These are phyloP conservation scores for Rhinogobio ventralis DNA, from an alignment of 2,797 vertebrate species.

Conservation along the genomic window DNA sequence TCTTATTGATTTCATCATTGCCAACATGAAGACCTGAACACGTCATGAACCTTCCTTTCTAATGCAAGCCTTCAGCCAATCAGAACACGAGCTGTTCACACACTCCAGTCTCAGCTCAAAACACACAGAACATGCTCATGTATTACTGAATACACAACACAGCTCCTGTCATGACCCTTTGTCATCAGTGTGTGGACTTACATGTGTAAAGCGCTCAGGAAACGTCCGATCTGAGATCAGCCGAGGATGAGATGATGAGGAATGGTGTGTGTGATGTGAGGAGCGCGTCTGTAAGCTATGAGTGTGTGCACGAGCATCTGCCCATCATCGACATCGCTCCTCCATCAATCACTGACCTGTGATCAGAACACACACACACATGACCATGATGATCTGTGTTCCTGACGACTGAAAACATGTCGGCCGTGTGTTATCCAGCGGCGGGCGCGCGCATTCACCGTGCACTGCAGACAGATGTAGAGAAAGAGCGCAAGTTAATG, in stretches of 20 bases:
- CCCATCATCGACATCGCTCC: constrained; percentile 1
- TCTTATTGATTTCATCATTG: background rate
- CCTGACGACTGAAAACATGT: background rate
- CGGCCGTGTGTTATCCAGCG: background rate
- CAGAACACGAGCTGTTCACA: background rate
- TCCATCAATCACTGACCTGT: constrained; percentile 22
- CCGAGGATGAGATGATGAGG: background rate
- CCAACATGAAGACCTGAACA: background rate
- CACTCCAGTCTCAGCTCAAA: background rate
- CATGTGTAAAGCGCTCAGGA: background rate
- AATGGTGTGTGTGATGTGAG: background rate
- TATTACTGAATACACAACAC: background rate
- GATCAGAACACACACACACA: constrained; percentile 72
- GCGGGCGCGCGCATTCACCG: background rate
- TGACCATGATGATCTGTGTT: constrained; percentile 45
- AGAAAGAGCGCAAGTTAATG: constrained; percentile 28
- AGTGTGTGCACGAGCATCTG: background rate
- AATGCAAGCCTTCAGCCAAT: background rate
- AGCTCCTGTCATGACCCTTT: background rate
- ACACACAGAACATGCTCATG: background rate
- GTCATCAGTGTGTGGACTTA: background rate
- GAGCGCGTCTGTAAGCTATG: background rate
- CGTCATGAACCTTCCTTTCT: background rate
- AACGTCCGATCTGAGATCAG: background rate
- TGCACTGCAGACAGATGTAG: constrained; percentile 10